These are phyloP conservation scores for Solea solea DNA, from an alignment of 2,113 vertebrate species.

Conservation along the genomic window DNA sequence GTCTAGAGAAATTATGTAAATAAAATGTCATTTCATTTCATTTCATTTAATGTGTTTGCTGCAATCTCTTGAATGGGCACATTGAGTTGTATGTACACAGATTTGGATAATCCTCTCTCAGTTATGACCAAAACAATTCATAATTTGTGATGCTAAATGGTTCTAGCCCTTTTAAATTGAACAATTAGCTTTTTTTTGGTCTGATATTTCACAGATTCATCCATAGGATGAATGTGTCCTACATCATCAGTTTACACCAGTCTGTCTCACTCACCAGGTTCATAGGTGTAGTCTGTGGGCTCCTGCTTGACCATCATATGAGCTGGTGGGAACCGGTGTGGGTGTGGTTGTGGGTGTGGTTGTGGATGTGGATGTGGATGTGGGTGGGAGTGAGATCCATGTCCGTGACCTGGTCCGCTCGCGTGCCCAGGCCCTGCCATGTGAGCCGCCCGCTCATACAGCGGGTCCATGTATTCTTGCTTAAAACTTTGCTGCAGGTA, in stretches of 20 bases:
- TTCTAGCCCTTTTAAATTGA: no score
- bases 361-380: slow-evolving; percentile 48
- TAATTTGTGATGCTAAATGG: no score
- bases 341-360: slow-evolving; percentile 62
- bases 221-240: background rate
- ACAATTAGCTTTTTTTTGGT: no score
- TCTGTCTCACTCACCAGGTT: slow-evolving; percentile 85
- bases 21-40: no score
- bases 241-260: background rate
- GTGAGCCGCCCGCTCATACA: slow-evolving; percentile 84
- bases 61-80: background rate
- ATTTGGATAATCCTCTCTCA: no score
- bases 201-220: no score
- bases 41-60: background rate
- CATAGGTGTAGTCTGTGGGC: slow-evolving; percentile 88
- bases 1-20: no score
- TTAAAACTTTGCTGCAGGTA: slow-evolving; percentile 92
- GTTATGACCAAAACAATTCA: no score
- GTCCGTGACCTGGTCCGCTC: slow-evolving; percentile 48
- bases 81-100: background rate
- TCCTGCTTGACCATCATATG: slow-evolving; percentile 96
- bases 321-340: slow-evolving; percentile 83
- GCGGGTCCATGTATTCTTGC: slow-evolving; percentile 89
- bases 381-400: slow-evolving; percentile 16
- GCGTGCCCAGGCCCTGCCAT: slow-evolving; percentile 61